Evolutionary conservation across 2,113 vertebrate species (phyloP).

Genomic region (Pungitius pungitius): DNA sequence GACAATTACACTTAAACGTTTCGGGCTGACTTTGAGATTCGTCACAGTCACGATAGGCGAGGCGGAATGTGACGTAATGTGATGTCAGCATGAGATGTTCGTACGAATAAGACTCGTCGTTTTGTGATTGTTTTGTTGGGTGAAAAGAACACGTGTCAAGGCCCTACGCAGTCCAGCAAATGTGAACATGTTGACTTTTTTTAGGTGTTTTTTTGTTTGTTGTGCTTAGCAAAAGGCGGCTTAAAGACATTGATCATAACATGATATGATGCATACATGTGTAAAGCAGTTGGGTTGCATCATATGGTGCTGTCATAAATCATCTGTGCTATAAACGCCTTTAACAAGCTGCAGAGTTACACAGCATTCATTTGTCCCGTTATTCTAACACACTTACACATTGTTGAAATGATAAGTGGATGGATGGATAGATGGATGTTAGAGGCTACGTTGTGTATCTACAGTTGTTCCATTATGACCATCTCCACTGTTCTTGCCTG

Average conservation of each 20-base stretch:
- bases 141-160: background rate
- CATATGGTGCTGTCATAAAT: background rate
- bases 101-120: background rate
- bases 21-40: background rate
- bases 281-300: background rate
- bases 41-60: background rate
- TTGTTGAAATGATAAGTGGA: constrained; percentile 16
- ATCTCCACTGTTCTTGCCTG: background rate
- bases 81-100: background rate
- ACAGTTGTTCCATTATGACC: constrained; percentile 18
- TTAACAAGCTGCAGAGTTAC: background rate
- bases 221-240: background rate
- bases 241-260: background rate
- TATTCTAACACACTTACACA: constrained; percentile 11
- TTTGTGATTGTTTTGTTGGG: background rate
- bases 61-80: background rate
- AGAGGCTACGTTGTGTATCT: constrained; percentile 5
- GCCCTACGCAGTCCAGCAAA: background rate
- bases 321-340: background rate
- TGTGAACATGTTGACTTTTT: background rate
- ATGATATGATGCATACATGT: background rate
- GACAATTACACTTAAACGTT: background rate
- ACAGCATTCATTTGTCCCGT: background rate
- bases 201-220: background rate
- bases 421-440: constrained; percentile 2